Evolutionary conservation across 2,888 invertebrate genomes (phyloP), one percentile per base, ranked within the genome.

Genomic region (Clivina fossor): DNA sequence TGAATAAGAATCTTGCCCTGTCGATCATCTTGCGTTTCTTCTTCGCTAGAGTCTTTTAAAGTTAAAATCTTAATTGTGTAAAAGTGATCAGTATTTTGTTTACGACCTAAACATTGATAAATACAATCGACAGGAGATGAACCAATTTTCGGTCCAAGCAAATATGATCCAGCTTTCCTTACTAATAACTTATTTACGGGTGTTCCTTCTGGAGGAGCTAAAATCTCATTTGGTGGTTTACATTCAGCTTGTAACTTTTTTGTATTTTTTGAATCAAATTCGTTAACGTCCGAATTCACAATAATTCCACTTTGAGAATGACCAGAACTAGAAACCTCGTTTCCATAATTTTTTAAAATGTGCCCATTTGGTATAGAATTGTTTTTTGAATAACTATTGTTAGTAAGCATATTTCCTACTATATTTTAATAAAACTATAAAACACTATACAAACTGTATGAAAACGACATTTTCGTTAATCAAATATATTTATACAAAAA

Each of bases 1-100:
- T 88, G 86, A 11, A 89, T 69, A 18, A 89, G 69, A 84, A 88
- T 86, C 73, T 88, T 88, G 2, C 88, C 89, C 71, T 88, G 88
- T 32, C 79, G 76, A 63, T 88, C 87, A 71, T 88, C 88, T 63
- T 86, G 85, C 0, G 82, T 83, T 69, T 87, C 86, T 11, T 78
- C 70, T 61, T 80, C 77, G 0, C 76, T 75, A 9, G 79, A 77
- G 68, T 75, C 77, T 61, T 73, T 76, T 40, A 80, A 63, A 3
- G 78, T 78, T 58, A 80, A 68, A 57, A 68, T 69, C 61, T 89
- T 88, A 5, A 88, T 74, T 60, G 85, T 82, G 68, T 81, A 86
- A 69, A 82, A 87, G 50, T 84, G 78, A 71, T 86, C 83, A 20
- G 86, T 85, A 43, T 79, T 80, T 66, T 84, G 83, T 65, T 81